Evolutionary conservation across 2,797 vertebrate species (phyloP), one percentile per base, ranked within the genome.

Genomic region (Sparus aurata): DNA sequence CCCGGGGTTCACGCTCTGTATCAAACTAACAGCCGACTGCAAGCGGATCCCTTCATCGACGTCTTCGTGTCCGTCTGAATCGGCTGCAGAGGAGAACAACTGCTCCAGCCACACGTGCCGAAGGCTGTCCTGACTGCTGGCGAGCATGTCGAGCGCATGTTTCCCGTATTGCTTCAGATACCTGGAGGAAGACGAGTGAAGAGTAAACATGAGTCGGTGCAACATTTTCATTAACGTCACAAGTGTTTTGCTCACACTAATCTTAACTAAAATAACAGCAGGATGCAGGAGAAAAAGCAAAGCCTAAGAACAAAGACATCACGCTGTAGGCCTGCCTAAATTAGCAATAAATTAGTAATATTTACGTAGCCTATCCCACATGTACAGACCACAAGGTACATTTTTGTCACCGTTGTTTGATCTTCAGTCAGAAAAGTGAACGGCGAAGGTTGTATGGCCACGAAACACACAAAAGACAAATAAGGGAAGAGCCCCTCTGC

Each of bases 101-200:
- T 97, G 93, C 73, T 97, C 96, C 88, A 99, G 93, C 98, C 98
- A 99, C 46, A 95, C 95, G 85, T 96, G 96, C 84, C 97, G 96
- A 90, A 99, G 97, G 82, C 96, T 97, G 94, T 98, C 95, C 86
- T 98, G 97, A 84, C 96, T 97, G 94, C 96, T 98, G 91, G 97
- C 96, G 27, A 98, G 95, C 96, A 98, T 97, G 92, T 98, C 97
- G 22, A 98, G 89, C 64, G 97, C 96, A 62, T 97, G 97, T 70
- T 96, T 98, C 66, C 97, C 97, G 0, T 99, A 98, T 79, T 94
- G 93, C 87, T 93, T 89, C 79, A 95, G 81, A 80, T 95, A 95
- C 85, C 94, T 95, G 67, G 18, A 69, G 63, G 25, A 27, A 60
- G 57, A 77, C 1, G 8, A 70, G 13, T 85, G 15, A 60, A n/a